Base-by-base conservation (phyloP, 2,113 vertebrate species). In the Silurus glanis region DNA sequence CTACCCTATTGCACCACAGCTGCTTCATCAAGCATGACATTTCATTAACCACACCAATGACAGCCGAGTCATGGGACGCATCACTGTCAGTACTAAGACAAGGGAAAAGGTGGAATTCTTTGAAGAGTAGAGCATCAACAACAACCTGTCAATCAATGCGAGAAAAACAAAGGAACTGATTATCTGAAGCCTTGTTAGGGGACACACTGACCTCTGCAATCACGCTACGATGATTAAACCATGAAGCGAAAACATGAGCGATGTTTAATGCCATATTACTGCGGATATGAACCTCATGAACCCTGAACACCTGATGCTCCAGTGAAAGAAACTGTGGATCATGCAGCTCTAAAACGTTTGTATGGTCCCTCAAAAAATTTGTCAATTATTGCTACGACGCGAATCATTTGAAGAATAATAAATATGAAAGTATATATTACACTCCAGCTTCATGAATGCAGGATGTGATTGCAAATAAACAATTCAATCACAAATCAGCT, bases 11-110 rank as follows among this genome's bases (percentile, higher is more conserved):
- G 19, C 61, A 67, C 47, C 66, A 59, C 37, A 47, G 37, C 55
- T 45, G 83, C 61, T 55, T 61, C 83, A 84, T 84, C 83, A 84
- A 74, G 83, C 83, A 61, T 72, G 47, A 69, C 81, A 80, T 61
- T 59, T 80, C 28, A 61, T 80, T 80, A 61, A 47, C 19, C 28
- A 84, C 67, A 49, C 53, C 9, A 19, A 61, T 84, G 69, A 74
- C 53, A 84, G 69, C 28, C 25, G 67, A 45, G 37, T 59, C 56
- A 69, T 55, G 49, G 62, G 55, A 58, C 8, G 49, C 53, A 84
- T 84, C 55, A 56, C 67, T 74, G 83, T 84, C 83, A 61, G 56
- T 59, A 75, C 58, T 47, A 45, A 74, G 69, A 84, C 69, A 23
- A 84, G 69, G 55, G 69, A 74, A 37, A 58, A 61, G 69, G 69